Evolutionary conservation across 1,140 invertebrate genomes (phyloP).

Genomic region (Panagrolaimus sp.): DNA sequence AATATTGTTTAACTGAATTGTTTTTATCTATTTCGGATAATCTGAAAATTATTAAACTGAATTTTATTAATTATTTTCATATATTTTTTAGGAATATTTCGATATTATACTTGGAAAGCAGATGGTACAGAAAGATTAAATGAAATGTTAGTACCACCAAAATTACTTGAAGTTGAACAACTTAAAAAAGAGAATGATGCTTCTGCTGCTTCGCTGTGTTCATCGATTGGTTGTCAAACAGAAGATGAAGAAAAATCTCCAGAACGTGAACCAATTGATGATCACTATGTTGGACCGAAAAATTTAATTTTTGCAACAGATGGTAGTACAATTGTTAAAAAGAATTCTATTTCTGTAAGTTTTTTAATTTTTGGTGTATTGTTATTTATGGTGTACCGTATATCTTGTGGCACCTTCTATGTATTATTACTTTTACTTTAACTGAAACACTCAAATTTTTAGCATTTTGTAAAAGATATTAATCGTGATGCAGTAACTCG

Average conservation of each 20-base stretch:
- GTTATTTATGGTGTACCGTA: neutral
- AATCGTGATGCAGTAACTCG: neutral
- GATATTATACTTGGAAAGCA: constrained; percentile 24
- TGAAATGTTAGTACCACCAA: constrained; percentile 13
- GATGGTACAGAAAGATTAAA: constrained; percentile 22
- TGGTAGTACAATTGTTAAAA: constrained; percentile 12
- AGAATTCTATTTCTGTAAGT: constrained; percentile 22
- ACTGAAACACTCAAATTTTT: neutral
- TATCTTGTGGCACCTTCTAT: neutral
- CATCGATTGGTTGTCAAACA: neutral
- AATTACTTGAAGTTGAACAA: neutral
- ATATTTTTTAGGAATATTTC: constrained; percentile 15
- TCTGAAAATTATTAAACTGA: too few species aligned
- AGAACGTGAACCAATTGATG: neutral
- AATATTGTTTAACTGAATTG: too few species aligned
- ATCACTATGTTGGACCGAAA: constrained; percentile 17
- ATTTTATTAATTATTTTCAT: too few species aligned
- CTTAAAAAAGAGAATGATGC: neutral
- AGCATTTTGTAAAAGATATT: neutral
- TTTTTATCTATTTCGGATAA: too few species aligned
- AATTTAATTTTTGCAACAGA: constrained; percentile 12
- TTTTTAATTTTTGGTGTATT: too few species aligned
- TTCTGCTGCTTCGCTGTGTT: neutral
- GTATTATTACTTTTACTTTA: neutral
- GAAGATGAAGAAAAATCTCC: constrained; percentile 10